A percentile compares a stretch with the other conserved stretches of the same genome.
Conservation (phyloP, 2,113 vertebrate species). For the Syrmaticus mikado region DNA sequence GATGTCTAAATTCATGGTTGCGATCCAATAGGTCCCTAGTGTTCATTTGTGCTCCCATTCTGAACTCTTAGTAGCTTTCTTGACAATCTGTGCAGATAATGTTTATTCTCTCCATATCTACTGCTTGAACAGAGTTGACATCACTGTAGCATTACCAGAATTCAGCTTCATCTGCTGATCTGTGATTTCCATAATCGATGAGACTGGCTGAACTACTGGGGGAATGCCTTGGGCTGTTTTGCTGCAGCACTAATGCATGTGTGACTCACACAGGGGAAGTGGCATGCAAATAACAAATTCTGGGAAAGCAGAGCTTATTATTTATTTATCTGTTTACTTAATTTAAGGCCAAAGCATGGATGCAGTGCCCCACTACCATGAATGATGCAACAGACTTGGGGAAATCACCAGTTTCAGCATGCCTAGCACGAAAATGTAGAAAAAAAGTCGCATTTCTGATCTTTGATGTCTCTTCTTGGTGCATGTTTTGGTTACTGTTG, state of each 20-base stretch:
- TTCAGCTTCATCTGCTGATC: not conserved
- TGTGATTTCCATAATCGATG: not conserved
- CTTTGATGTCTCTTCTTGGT: accelerated
- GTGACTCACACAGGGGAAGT: not conserved
- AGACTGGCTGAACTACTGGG: not conserved
- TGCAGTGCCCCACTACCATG: not conserved
- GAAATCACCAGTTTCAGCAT: not conserved
- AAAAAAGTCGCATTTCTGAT: not conserved
- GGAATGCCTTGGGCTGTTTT: not conserved
- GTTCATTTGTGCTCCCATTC: not conserved
- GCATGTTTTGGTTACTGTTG: not conserved
- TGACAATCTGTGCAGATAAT: not conserved
- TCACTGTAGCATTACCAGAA: not conserved
- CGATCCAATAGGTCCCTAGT: not conserved
- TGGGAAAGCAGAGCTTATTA: not conserved
- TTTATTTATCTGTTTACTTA: not conserved
- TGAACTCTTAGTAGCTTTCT: not conserved
- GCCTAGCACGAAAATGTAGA: not conserved
- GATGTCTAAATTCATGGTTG: not conserved
- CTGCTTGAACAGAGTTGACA: not conserved
- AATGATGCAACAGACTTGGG: not conserved
- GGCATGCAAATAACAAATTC: not conserved
- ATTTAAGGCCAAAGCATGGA: not conserved
- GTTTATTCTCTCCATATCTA: not conserved
- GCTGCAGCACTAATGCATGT: not conserved